Percentiles rank a stretch among this genome's conserved stretches.
phyloP scores from a whole-genome alignment of 1,140 invertebrate species.

The Choristoneura fumiferana region DNA sequence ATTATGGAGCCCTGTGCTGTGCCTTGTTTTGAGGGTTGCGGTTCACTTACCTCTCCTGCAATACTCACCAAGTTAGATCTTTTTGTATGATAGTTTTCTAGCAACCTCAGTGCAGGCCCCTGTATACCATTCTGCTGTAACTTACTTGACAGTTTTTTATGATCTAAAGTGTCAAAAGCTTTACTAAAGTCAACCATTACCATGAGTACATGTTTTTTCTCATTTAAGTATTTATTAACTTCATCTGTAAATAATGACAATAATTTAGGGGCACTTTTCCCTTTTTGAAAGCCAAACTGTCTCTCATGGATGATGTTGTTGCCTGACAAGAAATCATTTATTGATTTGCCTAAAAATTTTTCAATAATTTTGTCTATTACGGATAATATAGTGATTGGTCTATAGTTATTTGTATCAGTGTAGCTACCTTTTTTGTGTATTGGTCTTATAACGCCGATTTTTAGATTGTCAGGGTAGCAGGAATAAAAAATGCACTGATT shows the following conservation, averaged over 20 bases:
- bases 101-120: constrained; percentile 1
- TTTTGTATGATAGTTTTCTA: not conserved
- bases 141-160: not conserved
- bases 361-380: constrained; percentile 20
- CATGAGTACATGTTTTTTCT: constrained; percentile 5
- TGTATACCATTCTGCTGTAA: constrained; percentile 2
- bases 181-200: constrained; percentile 12
- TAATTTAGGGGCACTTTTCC: not conserved
- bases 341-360: not conserved
- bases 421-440: too few species aligned
- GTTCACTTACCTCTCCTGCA: not conserved
- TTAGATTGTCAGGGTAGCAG: too few species aligned
- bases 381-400: too few species aligned
- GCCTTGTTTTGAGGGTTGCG: not conserved
- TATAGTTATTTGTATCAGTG: too few species aligned
- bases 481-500: too few species aligned
- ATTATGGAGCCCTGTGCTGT: constrained; percentile 12
- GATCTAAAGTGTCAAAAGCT: constrained; percentile 4
- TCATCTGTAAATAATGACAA: constrained; percentile 2
- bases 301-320: constrained; percentile 6
- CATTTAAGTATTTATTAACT: constrained; percentile 1
- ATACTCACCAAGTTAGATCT: constrained; percentile 1
- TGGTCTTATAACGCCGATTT: too few species aligned
- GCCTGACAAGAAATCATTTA: constrained; percentile 9
- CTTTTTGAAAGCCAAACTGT: constrained; percentile 13